phyloP scores from a whole-genome alignment of 2,113 vertebrate species.

The Gadus chalcogrammus region DNA sequence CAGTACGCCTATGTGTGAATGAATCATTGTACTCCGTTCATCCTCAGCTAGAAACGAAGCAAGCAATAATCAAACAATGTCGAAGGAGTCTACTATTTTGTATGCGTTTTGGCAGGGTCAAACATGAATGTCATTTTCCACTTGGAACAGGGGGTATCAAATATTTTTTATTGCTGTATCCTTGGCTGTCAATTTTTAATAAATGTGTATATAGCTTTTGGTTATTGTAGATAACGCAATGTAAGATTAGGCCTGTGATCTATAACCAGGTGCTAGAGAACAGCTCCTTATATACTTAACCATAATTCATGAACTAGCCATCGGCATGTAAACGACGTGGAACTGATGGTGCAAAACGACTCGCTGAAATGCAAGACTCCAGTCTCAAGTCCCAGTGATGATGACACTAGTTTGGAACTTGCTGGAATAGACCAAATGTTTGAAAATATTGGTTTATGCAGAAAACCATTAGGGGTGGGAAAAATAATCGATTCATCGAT shows the following conservation, averaged over 20 bases:
- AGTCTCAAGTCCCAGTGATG: not conserved
- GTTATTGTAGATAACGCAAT: constrained; percentile 13
- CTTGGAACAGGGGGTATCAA: constrained; percentile 25
- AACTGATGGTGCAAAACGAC: too few species aligned
- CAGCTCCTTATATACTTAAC: too few species aligned
- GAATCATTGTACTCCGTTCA: constrained; percentile 32
- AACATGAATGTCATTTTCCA: constrained; percentile 46
- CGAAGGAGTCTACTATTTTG: constrained; percentile 16
- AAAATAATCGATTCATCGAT: too few species aligned
- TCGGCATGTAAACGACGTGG: too few species aligned
- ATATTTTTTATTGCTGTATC: constrained; percentile 19
- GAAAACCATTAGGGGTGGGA: not conserved
- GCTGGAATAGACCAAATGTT: too few species aligned
- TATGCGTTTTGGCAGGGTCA: constrained; percentile 26
- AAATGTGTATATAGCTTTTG: constrained; percentile 28
- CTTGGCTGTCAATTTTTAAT: constrained; percentile 18
- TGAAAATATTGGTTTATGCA: not conserved
- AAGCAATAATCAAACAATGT: constrained; percentile 48
- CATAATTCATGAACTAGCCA: too few species aligned
- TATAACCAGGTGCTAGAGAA: not conserved
- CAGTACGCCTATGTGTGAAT: constrained; percentile 19
- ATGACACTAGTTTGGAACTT: not conserved
- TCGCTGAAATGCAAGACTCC: not conserved
- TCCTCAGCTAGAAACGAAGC: constrained; percentile 26
- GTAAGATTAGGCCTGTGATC: not conserved